Conservation (phyloP, 2,797 vertebrate species). For the Nothura maculosa region DNA sequence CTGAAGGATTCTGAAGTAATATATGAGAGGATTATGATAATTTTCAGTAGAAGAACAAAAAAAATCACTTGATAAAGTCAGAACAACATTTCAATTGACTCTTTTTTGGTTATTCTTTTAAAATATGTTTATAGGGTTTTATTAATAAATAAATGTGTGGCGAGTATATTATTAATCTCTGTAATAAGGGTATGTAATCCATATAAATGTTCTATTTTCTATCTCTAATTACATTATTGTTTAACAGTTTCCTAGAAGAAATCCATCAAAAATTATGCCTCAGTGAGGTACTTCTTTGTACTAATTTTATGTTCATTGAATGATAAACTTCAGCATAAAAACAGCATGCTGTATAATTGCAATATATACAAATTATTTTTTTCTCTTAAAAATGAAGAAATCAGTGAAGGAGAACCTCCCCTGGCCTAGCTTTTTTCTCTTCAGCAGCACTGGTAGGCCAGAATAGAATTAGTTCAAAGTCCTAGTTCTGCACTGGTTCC, state of each 20-base stretch:
- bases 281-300: background rate
- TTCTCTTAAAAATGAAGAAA: background rate
- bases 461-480: background rate
- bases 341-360: background rate
- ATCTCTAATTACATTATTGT: background rate
- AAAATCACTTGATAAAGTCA: slow-evolving; percentile 51
- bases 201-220: background rate
- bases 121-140: slow-evolving; percentile 9
- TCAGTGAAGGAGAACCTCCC: background rate
- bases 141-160: slow-evolving; percentile 24
- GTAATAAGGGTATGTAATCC: background rate
- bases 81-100: slow-evolving; percentile 43
- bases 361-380: background rate
- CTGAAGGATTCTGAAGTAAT: slow-evolving; percentile 33
- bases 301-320: background rate
- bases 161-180: background rate
- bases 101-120: slow-evolving; percentile 29
- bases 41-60: slow-evolving; percentile 17
- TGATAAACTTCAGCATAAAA: background rate
- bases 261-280: background rate
- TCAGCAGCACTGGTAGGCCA: fast-evolving
- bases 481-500: background rate
- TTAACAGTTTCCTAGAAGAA: background rate
- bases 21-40: slow-evolving; percentile 42
- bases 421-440: background rate